These are phyloP conservation scores for Dasyurus viverrinus DNA, from an alignment of 2,113 vertebrate genomes.

Conservation along the genomic window DNA sequence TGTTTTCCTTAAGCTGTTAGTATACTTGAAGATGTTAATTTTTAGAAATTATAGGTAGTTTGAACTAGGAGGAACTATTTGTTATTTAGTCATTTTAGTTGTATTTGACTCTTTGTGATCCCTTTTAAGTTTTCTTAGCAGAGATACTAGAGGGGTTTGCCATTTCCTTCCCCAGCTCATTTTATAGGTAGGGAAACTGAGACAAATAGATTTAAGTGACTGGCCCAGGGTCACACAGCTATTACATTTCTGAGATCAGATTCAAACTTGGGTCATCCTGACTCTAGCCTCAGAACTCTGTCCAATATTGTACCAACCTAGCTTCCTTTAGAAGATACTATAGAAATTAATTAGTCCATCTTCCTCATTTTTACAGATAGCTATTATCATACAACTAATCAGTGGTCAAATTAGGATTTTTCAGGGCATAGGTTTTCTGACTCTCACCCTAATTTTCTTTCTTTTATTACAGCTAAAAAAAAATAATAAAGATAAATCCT, in stretches of 20 bases:
- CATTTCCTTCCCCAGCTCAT: background rate
- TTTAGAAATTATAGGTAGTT: background rate
- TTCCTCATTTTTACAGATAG: background rate
- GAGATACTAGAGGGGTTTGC: background rate
- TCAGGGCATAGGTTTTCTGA: background rate
- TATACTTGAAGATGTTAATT: background rate
- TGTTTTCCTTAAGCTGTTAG: slow-evolving; percentile 11
- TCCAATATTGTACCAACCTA: no score
- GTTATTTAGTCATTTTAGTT: no score
- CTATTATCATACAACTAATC: background rate
- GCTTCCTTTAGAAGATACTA: no score
- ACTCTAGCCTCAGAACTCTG: no score
- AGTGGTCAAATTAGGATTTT: background rate
- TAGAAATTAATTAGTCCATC: background rate
- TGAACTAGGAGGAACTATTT: background rate
- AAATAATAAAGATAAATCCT: background rate
- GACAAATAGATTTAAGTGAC: no score
- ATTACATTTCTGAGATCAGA: no score
- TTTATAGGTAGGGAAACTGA: background rate
- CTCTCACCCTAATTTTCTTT: background rate
- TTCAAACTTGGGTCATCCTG: no score
- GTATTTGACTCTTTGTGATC: no score
- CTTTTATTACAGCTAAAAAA: background rate
- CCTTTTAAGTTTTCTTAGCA: background rate
- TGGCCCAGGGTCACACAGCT: no score